Evolutionary conservation across 2,797 vertebrate genomes (phyloP).

Genomic region (Tiaroga cobitis): DNA sequence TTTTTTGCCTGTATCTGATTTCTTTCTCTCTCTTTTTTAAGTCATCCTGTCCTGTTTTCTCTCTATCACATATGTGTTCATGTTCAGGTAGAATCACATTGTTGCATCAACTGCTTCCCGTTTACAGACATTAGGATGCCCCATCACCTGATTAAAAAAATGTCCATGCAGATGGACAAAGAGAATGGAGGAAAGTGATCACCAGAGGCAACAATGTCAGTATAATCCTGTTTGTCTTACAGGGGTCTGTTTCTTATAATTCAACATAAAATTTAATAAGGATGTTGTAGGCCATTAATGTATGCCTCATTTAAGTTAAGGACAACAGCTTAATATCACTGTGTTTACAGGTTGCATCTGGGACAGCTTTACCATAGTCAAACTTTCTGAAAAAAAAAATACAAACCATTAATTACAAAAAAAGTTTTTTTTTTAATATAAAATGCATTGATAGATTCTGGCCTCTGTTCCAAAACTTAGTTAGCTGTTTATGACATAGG

Average conservation of each 20-base stretch:
- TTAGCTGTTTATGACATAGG: not conserved
- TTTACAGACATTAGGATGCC: conserved; percentile 61
- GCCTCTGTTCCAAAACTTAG: not conserved
- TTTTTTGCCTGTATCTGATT: not conserved
- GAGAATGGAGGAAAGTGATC: conserved; percentile 62
- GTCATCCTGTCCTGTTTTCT: not conserved
- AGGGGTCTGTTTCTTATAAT: conserved; percentile 71
- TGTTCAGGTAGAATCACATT: conserved; percentile 49
- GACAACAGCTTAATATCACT: conserved; percentile 20
- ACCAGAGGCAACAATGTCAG: conserved; percentile 70
- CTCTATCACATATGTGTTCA: conserved; percentile 8
- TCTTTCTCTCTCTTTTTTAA: no score
- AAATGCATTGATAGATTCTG: not conserved
- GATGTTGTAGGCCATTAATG: conserved; percentile 60
- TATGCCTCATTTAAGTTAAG: conserved; percentile 65
- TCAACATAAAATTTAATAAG: conserved; percentile 76
- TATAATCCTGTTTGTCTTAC: conserved; percentile 78
- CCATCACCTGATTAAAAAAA: conserved; percentile 34
- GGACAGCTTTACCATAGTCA: not conserved
- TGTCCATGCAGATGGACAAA: conserved; percentile 51
- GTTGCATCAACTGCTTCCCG: conserved; percentile 66
- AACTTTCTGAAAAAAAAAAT: not conserved
- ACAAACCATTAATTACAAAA: not conserved
- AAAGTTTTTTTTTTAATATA: no score
- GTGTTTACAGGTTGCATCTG: conserved; percentile 18